Conservation (phyloP, 2,888 invertebrate genomes). For the Homarus gammarus region DNA sequence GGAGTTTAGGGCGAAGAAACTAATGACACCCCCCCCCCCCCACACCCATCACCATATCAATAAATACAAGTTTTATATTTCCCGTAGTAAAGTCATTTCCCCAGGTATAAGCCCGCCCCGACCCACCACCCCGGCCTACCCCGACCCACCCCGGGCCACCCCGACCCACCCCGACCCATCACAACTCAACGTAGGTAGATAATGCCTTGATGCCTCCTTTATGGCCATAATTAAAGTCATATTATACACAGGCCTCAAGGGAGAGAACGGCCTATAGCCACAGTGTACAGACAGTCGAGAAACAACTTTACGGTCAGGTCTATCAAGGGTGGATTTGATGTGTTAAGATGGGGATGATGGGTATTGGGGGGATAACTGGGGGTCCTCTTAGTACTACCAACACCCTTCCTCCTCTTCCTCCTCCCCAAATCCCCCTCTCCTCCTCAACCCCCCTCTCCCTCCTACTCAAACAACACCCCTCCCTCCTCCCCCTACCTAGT, state of each 20-base stretch:
- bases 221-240: slow-evolving; percentile 67
- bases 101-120: neutral
- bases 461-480: too few relatives aligned
- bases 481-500: neutral
- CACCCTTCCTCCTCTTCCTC: too few relatives aligned
- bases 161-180: slow-evolving; percentile 31
- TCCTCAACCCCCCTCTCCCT: too few relatives aligned
- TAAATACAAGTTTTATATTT: slow-evolving; percentile 62
- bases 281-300: too few relatives aligned
- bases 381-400: too few relatives aligned
- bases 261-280: neutral
- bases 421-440: too few relatives aligned
- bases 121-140: neutral
- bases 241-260: slow-evolving; percentile 35
- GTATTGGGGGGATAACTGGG: too few relatives aligned
- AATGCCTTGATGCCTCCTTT: slow-evolving; percentile 64
- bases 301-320: too few relatives aligned
- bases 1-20: neutral
- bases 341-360: neutral
- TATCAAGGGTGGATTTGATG: neutral
- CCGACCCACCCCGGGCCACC: neutral
- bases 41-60: slow-evolving; percentile 63
- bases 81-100: slow-evolving; percentile 61
- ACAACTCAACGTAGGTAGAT: slow-evolving; percentile 53
- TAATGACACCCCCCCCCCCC: too few relatives aligned